These are phyloP conservation scores for Diaprepes abbreviatus DNA, from an alignment of 2,888 invertebrate genomes.

Conservation along the genomic window DNA sequence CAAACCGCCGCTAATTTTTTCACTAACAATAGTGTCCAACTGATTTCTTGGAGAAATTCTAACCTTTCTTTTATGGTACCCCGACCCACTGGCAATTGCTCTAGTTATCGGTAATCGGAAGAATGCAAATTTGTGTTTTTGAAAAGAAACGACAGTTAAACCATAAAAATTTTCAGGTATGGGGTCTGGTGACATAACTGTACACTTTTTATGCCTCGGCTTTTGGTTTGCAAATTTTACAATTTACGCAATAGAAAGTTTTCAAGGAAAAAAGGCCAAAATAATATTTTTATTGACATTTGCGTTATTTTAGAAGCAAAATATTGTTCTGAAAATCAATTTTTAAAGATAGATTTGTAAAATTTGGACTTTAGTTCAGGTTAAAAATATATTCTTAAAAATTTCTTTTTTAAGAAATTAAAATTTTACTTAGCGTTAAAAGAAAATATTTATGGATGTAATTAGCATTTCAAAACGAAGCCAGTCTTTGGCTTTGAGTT, in stretches of 20 bases:
- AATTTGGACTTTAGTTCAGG: too few relatives aligned
- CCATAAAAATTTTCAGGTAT: constrained; percentile 41
- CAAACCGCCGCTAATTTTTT: constrained; percentile 21
- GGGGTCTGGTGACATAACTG: constrained; percentile 28
- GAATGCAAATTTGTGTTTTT: constrained; percentile 37
- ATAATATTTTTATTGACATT: too few relatives aligned
- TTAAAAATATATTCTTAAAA: too few relatives aligned
- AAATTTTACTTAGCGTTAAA: too few relatives aligned
- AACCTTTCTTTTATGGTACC: constrained; percentile 25
- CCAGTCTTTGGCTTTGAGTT: too few relatives aligned
- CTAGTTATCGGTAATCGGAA: constrained; percentile 26
- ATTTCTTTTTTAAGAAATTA: too few relatives aligned
- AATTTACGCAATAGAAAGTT: constrained; percentile 29
- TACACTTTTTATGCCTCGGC: constrained; percentile 23
- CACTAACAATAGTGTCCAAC: constrained; percentile 20
- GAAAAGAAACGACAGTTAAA: constrained; percentile 12
- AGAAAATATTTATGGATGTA: too few relatives aligned
- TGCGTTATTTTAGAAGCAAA: too few relatives aligned
- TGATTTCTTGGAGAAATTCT: neutral
- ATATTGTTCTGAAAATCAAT: too few relatives aligned
- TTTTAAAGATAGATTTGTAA: too few relatives aligned
- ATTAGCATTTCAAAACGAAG: too few relatives aligned
- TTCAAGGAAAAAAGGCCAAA: constrained; percentile 1
- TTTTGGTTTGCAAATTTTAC: constrained; percentile 28
- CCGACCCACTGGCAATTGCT: constrained; percentile 21